Conservation (phyloP, 2,888 invertebrate genomes). For the Agrotis exclamationis region DNA sequence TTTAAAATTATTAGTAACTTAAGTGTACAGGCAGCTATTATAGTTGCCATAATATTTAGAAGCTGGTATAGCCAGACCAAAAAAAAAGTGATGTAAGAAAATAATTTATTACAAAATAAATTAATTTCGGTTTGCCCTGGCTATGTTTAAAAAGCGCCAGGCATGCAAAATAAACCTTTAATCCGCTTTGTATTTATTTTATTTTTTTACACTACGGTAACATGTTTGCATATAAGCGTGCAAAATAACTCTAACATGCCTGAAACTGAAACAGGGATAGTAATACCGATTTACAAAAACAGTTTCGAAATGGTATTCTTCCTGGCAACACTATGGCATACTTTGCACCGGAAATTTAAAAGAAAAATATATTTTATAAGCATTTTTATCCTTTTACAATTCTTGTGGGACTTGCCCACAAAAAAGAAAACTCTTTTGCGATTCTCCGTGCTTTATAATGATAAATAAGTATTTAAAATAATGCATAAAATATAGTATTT, state of each 20-base stretch:
- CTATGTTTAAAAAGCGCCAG: constrained; percentile 45
- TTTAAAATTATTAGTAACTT: constrained; percentile 49
- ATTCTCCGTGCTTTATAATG: constrained; percentile 9
- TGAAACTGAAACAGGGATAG: constrained; percentile 25
- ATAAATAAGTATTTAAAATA: constrained; percentile 22
- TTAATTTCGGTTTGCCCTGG: constrained; percentile 41
- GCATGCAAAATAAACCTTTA: constrained; percentile 46
- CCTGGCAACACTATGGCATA: constrained; percentile 46
- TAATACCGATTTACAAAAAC: constrained; percentile 39
- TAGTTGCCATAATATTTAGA: constrained; percentile 53
- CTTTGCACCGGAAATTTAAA: constrained; percentile 38
- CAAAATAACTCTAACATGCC: constrained; percentile 54
- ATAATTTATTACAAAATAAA: constrained; percentile 25
- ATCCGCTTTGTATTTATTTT: constrained; percentile 38
- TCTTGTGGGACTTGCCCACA: constrained; percentile 46
- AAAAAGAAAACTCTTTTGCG: constrained; percentile 53
- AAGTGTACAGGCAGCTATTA: constrained; percentile 38
- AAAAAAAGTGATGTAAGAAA: constrained; percentile 14
- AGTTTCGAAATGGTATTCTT: constrained; percentile 26
- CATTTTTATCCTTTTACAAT: constrained; percentile 40
- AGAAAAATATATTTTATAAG: constrained; percentile 25
- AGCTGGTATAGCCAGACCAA: constrained; percentile 38
- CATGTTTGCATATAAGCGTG: constrained; percentile 69
- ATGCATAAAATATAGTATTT: constrained; percentile 34
- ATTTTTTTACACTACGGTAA: constrained; percentile 69